Percentiles rank a stretch among this genome's conserved stretches.
These are phyloP conservation scores for Hesperia comma DNA, from an alignment of 2,888 invertebrate species.

Conservation along the genomic window DNA sequence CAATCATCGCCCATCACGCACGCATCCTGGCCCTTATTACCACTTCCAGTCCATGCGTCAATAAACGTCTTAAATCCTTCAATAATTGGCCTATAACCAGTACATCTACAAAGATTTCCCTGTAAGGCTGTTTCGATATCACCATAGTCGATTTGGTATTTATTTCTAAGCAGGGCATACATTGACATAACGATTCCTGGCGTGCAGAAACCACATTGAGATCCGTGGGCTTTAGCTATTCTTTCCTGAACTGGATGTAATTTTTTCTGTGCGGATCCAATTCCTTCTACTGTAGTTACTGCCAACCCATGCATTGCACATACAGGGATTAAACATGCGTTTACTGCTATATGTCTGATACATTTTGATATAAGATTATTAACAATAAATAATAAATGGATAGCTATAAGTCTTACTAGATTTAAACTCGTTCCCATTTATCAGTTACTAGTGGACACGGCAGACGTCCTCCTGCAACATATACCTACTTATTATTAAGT, in stretches of 20 bases:
- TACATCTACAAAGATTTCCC: conserved; percentile 95
- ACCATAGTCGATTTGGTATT: conserved; percentile 87
- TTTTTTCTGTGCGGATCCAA: conserved; percentile 90
- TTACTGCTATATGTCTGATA: conserved; percentile 90
- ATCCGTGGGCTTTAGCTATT: conserved; percentile 95
- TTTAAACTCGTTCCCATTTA: too few relatives aligned
- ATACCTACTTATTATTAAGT: too few relatives aligned
- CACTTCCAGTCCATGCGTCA: conserved; percentile 86
- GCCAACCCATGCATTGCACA: conserved; percentile 94
- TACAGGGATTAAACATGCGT: conserved; percentile 95
- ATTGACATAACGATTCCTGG: conserved; percentile 99
- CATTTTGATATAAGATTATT: too few relatives aligned
- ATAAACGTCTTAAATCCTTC: conserved; percentile 95
- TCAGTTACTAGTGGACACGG: too few relatives aligned
- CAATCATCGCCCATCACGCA: conserved; percentile 88
- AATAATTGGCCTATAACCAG: conserved; percentile 96
- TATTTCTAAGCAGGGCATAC: conserved; percentile 92
- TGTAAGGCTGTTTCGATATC: conserved; percentile 92
- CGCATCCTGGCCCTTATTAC: conserved; percentile 47
- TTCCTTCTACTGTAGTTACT: conserved; percentile 96
- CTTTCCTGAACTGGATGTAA: conserved; percentile 95
- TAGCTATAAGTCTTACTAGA: too few relatives aligned
- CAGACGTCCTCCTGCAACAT: too few relatives aligned
- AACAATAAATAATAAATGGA: too few relatives aligned
- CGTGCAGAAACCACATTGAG: conserved; percentile 98